Percentiles rank a stretch among this genome's conserved stretches.
phyloP scores from a whole-genome alignment of 2,888 invertebrate genomes.

The Panorpa germanica region DNA sequence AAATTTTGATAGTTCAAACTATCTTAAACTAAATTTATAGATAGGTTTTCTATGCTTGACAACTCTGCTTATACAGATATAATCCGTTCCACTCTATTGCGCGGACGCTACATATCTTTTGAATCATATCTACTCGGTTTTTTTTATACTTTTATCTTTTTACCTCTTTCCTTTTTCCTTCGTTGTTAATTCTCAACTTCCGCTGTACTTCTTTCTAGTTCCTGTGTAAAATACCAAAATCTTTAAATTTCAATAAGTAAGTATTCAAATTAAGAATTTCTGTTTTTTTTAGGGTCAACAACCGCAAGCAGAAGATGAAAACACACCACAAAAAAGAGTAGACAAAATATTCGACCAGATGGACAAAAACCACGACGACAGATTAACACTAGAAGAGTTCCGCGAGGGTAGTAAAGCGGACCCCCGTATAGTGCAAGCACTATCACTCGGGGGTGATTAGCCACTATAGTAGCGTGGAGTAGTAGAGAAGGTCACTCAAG shows the following conservation, averaged over 20 bases:
- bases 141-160: too few relatives aligned
- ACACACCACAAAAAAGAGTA: conserved; percentile 87
- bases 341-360: conserved; percentile 98
- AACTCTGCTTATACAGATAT: too few relatives aligned
- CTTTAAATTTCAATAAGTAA: conserved; percentile 3
- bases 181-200: neutral
- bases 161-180: too few relatives aligned
- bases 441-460: conserved; percentile 67
- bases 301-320: conserved; percentile 74
- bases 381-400: conserved; percentile 88
- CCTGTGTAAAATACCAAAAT: neutral
- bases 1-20: too few relatives aligned
- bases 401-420: conserved; percentile 96
- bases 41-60: too few relatives aligned
- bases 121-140: too few relatives aligned
- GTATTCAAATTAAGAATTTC: conserved; percentile 3
- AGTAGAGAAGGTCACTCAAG: too few relatives aligned
- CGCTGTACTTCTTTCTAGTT: conserved; percentile 1
- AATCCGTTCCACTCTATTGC: too few relatives aligned
- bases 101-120: too few relatives aligned
- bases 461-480: too few relatives aligned
- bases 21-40: too few relatives aligned
- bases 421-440: conserved; percentile 92
- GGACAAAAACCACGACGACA: conserved; percentile 97
- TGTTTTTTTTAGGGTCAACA: conserved; percentile 57